phyloP scores from a whole-genome alignment of 2,113 vertebrate species.

The Verasper variegatus region DNA sequence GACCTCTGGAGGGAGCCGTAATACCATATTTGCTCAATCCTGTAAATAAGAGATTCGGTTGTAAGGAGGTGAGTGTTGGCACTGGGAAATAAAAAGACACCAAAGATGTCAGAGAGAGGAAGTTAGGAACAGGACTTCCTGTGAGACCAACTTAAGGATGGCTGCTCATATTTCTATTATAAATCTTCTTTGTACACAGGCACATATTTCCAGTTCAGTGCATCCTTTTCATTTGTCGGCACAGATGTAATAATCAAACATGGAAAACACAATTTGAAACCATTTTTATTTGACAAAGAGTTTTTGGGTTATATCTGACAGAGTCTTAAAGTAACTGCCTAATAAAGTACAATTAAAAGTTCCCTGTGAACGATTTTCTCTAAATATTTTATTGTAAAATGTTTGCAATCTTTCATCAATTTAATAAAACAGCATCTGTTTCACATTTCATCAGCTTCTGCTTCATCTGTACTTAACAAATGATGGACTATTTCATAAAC shows the following conservation, averaged over 20 bases:
- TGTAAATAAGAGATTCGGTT: too few species aligned
- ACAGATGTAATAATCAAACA: slow-evolving; percentile 22
- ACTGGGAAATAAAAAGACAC: neutral
- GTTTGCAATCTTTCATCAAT: slow-evolving; percentile 6
- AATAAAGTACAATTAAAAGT: slow-evolving; percentile 43
- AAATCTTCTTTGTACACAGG: too few species aligned
- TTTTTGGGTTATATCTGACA: slow-evolving; percentile 31
- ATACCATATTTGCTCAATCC: neutral
- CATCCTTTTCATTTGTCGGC: neutral
- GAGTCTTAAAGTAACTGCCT: slow-evolving; percentile 28
- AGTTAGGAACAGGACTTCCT: too few species aligned
- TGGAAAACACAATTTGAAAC: slow-evolving; percentile 31
- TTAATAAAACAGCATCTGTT: neutral
- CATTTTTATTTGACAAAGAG: slow-evolving; percentile 64
- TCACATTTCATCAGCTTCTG: neutral
- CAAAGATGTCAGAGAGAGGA: too few species aligned
- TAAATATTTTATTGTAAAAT: slow-evolving; percentile 44
- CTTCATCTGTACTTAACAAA: neutral
- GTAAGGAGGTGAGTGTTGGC: too few species aligned
- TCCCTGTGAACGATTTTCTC: slow-evolving; percentile 16
- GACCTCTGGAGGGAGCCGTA: slow-evolving; percentile 44
- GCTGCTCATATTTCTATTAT: neutral
- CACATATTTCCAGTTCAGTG: neutral
- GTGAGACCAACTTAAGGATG: neutral
- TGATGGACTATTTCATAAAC: neutral